Evolutionary conservation across 2,888 invertebrate genomes (phyloP), one percentile per base, ranked within the genome.

Genomic region (Machimus rusticus): DNA sequence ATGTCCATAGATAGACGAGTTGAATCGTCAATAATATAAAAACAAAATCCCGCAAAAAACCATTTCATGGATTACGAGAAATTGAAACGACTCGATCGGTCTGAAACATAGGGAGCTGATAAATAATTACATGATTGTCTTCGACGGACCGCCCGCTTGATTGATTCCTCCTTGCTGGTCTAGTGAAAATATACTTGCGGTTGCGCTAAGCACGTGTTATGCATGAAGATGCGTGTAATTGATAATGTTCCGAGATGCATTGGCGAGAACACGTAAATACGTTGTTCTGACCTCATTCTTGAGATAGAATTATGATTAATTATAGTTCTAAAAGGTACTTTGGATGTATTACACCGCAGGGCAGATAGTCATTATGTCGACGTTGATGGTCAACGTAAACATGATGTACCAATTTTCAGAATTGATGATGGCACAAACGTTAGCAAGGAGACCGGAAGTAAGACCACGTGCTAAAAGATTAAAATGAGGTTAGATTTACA

Each of bases 141-240:
- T 39, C 37, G 14, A 14, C 23, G 12, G 19, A 39, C 16, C 39
- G 43, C n/a, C 14, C 12, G 39, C 8, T 43, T 78, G 39, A 39
- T 78, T 43, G 78, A 78, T 78, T 78, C 37, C 37, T 78, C 23
- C 37, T 78, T 78, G 78, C 8, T 39, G 37, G 39, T 78, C 77
- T 43, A 19, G 43, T 12, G 77, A 39, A 77, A 5, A 39, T 12
- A 43, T n/a, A 23, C 77, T 77, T 77, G 37, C 78, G 43, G 78
- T 39, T 46, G 46, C 78, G 78, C 78, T 23, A 78, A 78, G 78
- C 78, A 78, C 78, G 37, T 76, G 78, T 23, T 78, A 78, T 78
- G n/a, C 78, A 39, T 78, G 19, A n/a, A 78, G 78, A 78, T 43
- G 43, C 78, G 66, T 66, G 78, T 78, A 78, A 78, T 78, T 39